Evolutionary conservation across 2,888 invertebrate species (phyloP), one percentile per base, ranked within the genome.

Genomic region (Rosalia funebris): DNA sequence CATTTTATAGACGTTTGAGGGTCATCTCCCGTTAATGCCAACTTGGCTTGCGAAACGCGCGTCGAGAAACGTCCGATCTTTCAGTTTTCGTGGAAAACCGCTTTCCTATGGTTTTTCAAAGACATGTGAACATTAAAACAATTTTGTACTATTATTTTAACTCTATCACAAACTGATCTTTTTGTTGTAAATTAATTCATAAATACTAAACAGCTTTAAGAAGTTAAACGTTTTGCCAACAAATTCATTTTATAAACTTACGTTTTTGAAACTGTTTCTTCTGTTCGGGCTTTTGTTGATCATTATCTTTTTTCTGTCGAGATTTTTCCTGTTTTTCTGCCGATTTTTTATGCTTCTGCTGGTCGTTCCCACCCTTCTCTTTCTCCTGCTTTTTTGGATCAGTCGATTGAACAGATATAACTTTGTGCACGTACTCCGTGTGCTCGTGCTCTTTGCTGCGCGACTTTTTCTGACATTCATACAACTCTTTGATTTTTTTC

Each of bases 401-500:
- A n/a, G 11, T 15, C 11, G 15, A 9, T 39, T 31, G 15, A 36
- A 37, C 47, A 7, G 44, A 10, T 9, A 42, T 9, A 1, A 50
- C 61, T 44, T 65, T 68, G 41, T 71, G 66, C 2, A 68, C 36
- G 46, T 71, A 71, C 53, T 75, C 74, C 0, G 66, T 62, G 20
- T 56, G 57, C 31, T 60, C 57, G 48, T 77, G 62, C 52, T 73
- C 73, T 12, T 68, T 73, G 1, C 45, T 70, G 20, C 70, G 66
- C 0, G 73, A 60, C 12, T 65, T 62, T 37, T 75, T 73, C 50
- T 78, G 76, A 9, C 69, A 68, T 2, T 68, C 62, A 46, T 73
- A 74, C 10, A 78, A 52, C 41, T 75, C 71, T 41, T 68, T 71
- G 15, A 77, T 75, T 57, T 73, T 75, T 31, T 65, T 59, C 0